phyloP scores from a whole-genome alignment of 2,113 vertebrate genomes.

The Morphnarchus princeps region DNA sequence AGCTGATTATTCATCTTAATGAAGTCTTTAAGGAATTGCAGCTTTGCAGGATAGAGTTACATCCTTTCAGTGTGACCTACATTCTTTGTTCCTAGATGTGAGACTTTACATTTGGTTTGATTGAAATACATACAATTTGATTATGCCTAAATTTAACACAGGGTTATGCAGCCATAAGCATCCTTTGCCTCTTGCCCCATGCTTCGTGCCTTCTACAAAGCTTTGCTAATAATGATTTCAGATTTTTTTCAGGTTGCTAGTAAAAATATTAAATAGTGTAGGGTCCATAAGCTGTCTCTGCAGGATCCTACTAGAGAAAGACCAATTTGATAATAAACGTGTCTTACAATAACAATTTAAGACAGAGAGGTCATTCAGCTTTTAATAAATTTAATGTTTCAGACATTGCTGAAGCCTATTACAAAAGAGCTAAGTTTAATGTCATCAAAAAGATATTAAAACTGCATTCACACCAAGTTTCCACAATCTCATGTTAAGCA shows the following conservation, averaged over 20 bases:
- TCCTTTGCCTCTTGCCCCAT: background rate
- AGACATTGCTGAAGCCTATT: background rate
- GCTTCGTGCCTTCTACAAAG: background rate
- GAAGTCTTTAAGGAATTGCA: slow-evolving; percentile 58
- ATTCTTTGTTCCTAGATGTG: slow-evolving; percentile 57
- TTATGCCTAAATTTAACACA: background rate
- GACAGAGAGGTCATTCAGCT: background rate
- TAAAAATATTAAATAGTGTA: background rate
- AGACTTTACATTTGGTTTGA: slow-evolving; percentile 43
- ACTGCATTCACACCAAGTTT: background rate
- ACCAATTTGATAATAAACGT: background rate
- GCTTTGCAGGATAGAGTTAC: slow-evolving; percentile 59
- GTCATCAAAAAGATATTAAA: background rate
- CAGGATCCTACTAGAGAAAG: background rate
- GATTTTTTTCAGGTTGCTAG: background rate
- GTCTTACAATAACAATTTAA: background rate
- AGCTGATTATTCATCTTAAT: slow-evolving; percentile 65
- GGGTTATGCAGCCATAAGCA: background rate
- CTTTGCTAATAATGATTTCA: background rate
- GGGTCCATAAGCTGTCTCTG: background rate
- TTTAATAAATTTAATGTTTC: slow-evolving; percentile 1
- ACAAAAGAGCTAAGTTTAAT: background rate
- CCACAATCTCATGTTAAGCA: background rate
- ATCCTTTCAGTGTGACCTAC: slow-evolving; percentile 52
- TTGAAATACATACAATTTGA: slow-evolving; percentile 7